phyloP scores from a whole-genome alignment of 2,113 vertebrate species.

The Amphiprion ocellaris region DNA sequence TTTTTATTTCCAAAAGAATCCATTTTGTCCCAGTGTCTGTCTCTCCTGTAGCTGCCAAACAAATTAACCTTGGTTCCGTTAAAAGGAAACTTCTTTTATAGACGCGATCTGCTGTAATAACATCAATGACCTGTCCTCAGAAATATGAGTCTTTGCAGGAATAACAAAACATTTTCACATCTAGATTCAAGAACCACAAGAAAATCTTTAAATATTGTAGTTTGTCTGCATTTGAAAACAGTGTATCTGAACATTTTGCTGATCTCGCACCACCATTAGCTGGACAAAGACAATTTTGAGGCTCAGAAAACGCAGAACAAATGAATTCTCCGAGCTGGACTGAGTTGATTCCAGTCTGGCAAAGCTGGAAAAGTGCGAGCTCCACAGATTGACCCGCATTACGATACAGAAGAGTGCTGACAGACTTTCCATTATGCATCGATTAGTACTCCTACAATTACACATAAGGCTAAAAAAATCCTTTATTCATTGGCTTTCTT shows the following conservation, averaged over 20 bases:
- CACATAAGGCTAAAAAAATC: background rate
- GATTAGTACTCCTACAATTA: background rate
- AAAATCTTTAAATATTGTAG: background rate
- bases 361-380: too few species aligned
- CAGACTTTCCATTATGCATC: conserved; percentile 6
- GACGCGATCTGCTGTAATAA: background rate
- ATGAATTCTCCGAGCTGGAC: background rate
- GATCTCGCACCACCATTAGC: background rate
- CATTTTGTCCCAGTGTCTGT: background rate
- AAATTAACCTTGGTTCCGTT: background rate
- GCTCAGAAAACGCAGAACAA: background rate
- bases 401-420: background rate
- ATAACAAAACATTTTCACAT: background rate
- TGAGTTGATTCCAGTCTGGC: background rate
- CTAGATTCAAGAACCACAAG: background rate
- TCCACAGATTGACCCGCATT: background rate
- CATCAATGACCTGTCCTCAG: conserved; percentile 5
- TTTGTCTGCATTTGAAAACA: background rate
- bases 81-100: too few species aligned
- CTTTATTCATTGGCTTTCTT: conserved; percentile 3
- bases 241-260: background rate
- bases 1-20: background rate
- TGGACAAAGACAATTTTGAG: background rate
- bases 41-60: conserved; percentile 13
- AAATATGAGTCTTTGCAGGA: background rate